A percentile compares a stretch with the other conserved stretches of the same genome.
These are phyloP conservation scores for Cyrtorhinus lividipennis DNA, from an alignment of 1,140 invertebrate species.

Conservation along the genomic window DNA sequence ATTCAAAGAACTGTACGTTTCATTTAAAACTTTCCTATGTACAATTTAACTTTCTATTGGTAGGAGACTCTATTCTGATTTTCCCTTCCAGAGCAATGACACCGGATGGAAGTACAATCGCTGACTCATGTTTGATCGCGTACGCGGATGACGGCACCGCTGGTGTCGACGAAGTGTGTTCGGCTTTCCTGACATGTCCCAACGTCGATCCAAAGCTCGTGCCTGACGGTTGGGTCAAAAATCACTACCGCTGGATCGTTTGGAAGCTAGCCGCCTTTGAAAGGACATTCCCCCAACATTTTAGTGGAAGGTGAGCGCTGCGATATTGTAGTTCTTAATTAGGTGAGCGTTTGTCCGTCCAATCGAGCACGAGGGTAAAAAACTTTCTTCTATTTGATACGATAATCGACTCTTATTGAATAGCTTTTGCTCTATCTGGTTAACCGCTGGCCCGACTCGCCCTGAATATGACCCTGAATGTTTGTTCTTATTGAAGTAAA, in stretches of 20 bases:
- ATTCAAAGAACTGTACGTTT: too few relatives aligned
- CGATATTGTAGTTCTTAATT: background rate
- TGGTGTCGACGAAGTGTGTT: slow-evolving; percentile 40
- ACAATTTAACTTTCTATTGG: too few relatives aligned
- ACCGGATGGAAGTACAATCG: background rate
- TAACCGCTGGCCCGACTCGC: too few relatives aligned
- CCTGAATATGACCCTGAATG: too few relatives aligned
- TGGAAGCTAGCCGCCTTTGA: slow-evolving; percentile 71
- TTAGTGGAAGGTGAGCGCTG: slow-evolving; percentile 30
- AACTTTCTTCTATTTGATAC: background rate
- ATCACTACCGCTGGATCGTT: slow-evolving; percentile 67
- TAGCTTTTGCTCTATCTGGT: too few relatives aligned
- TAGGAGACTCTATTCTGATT: too few relatives aligned
- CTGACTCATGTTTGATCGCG: background rate
- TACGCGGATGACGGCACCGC: slow-evolving; percentile 33
- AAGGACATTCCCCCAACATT: slow-evolving; percentile 33
- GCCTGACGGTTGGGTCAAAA: slow-evolving; percentile 53
- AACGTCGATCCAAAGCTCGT: slow-evolving; percentile 53
- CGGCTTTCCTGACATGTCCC: slow-evolving; percentile 45
- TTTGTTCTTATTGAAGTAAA: too few relatives aligned
- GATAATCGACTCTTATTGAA: background rate
- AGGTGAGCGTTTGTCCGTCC: background rate
- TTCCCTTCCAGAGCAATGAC: too few relatives aligned
- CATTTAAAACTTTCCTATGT: too few relatives aligned
- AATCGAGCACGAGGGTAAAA: background rate